phyloP scores from a whole-genome alignment of 1,140 invertebrate genomes.

The Rhizoglyphus robini region DNA sequence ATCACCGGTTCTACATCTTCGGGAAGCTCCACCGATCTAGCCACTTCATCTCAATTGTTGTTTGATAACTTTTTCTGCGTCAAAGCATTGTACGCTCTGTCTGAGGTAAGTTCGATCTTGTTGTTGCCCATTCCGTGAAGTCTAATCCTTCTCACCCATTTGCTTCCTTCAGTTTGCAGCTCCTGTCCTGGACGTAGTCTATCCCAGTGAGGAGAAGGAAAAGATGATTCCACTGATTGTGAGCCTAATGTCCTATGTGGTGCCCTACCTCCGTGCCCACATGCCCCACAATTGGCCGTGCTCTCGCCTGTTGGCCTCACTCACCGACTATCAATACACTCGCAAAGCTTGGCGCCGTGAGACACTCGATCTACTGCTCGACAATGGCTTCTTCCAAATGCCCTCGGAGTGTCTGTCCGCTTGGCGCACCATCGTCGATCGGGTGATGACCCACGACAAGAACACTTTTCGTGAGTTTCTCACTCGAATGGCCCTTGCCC shows the following conservation, averaged over 20 bases:
- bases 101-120: constrained; percentile 40
- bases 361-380: constrained; percentile 69
- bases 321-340: constrained; percentile 78
- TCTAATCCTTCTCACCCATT: constrained; percentile 2
- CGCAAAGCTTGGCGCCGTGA: constrained; percentile 84
- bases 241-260: constrained; percentile 71
- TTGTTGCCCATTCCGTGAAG: constrained; percentile 8
- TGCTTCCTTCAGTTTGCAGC: constrained; percentile 53
- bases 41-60: constrained; percentile 29
- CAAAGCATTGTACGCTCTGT: constrained; percentile 53
- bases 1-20: neutral
- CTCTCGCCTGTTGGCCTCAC: constrained; percentile 65
- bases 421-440: constrained; percentile 76
- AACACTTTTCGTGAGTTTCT: constrained; percentile 72
- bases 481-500: constrained; percentile 29
- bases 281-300: constrained; percentile 65
- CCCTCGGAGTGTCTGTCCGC: constrained; percentile 56
- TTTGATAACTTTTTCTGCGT: constrained; percentile 42
- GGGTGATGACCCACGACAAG: constrained; percentile 87
- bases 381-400: constrained; percentile 79
- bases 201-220: constrained; percentile 84
- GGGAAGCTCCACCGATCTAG: constrained; percentile 24
- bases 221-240: constrained; percentile 66
- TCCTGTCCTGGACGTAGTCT: constrained; percentile 76
- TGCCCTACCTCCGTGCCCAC: constrained; percentile 77